Evolutionary conservation across 2,113 vertebrate genomes (phyloP).

Genomic region (Notarius lentiginosus): DNA sequence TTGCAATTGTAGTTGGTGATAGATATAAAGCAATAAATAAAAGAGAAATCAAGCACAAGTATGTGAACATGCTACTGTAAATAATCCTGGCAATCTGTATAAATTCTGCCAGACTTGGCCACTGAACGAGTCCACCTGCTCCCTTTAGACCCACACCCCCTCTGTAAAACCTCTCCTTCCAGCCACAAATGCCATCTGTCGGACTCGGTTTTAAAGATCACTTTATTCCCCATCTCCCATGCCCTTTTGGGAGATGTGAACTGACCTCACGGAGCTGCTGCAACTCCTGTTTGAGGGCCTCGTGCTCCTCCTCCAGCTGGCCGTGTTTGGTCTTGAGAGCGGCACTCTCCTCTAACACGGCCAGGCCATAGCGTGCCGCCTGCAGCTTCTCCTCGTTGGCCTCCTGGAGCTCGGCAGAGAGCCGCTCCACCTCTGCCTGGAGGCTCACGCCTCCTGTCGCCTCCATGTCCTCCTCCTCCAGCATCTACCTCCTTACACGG

Average conservation of each 20-base stretch:
- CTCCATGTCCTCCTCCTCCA: slow-evolving; percentile 51
- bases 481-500: slow-evolving; percentile 49
- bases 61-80: neutral
- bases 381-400: slow-evolving; percentile 82
- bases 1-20: no score
- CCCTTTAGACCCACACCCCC: neutral
- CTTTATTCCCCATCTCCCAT: neutral
- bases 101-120: neutral
- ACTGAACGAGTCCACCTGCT: neutral
- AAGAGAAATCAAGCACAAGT: no score
- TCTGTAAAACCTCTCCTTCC: slow-evolving; percentile 6
- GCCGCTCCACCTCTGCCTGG: slow-evolving; percentile 72
- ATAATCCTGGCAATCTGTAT: neutral
- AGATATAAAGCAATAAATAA: no score
- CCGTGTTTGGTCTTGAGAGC: slow-evolving; percentile 72
- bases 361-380: slow-evolving; percentile 82
- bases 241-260: neutral
- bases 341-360: slow-evolving; percentile 79
- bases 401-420: slow-evolving; percentile 79
- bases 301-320: slow-evolving; percentile 79
- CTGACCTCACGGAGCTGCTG: slow-evolving; percentile 79
- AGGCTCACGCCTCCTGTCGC: slow-evolving; percentile 57
- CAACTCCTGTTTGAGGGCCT: slow-evolving; percentile 72
- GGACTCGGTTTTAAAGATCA: neutral
- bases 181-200: slow-evolving; percentile 6